phyloP scores from a whole-genome alignment of 2,888 invertebrate genomes.

The Lithophane socia region DNA sequence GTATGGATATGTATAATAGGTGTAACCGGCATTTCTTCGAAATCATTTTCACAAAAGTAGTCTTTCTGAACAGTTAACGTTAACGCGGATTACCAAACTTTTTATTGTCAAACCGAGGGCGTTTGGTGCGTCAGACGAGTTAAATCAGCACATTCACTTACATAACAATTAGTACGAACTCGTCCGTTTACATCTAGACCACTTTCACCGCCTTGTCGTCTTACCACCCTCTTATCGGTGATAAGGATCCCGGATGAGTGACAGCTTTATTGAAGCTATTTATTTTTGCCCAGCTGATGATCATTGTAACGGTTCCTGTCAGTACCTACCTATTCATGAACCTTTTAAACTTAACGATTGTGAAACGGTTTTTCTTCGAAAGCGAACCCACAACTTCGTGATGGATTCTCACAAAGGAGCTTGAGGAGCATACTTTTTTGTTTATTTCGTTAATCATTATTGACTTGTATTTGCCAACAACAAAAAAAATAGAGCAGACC shows the following conservation, averaged over 20 bases:
- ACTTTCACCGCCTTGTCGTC: conserved; percentile 65
- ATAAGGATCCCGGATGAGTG: conserved; percentile 44
- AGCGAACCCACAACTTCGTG: not conserved
- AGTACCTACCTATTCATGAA: no score
- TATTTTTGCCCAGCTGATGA: not conserved
- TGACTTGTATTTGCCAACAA: not conserved
- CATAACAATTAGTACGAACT: conserved; percentile 66
- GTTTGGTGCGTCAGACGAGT: conserved; percentile 46
- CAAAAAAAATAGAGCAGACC: not conserved
- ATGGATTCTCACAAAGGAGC: not conserved
- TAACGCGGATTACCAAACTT: conserved; percentile 49
- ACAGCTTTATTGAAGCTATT: conserved; percentile 18
- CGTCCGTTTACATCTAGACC: conserved; percentile 58
- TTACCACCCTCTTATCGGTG: conserved; percentile 44
- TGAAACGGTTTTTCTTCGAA: not conserved
- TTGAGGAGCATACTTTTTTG: not conserved
- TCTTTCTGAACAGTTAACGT: conserved; percentile 36
- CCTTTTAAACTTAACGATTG: not conserved
- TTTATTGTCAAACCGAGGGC: conserved; percentile 64
- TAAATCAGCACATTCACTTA: conserved; percentile 65
- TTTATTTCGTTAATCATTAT: not conserved
- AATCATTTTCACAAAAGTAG: not conserved
- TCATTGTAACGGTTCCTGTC: not conserved
- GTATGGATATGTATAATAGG: no score
- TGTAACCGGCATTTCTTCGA: conserved; percentile 3